phyloP scores from a whole-genome alignment of 2,113 vertebrate species.

The Fukomys damarensis region DNA sequence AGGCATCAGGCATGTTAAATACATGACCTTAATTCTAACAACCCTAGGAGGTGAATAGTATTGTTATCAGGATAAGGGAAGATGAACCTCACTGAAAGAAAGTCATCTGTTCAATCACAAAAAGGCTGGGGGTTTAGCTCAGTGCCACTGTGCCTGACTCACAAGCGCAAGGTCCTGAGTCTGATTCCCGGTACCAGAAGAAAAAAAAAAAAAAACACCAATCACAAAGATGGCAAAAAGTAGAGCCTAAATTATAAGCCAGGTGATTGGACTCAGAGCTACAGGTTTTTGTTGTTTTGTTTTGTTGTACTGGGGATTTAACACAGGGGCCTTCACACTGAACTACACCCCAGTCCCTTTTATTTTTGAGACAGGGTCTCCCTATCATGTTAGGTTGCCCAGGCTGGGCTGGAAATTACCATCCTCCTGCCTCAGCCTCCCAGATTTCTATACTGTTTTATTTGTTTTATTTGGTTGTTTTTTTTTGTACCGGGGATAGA shows the following conservation, averaged over 20 bases:
- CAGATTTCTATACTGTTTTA: too few species aligned
- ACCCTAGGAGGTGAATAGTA: background rate
- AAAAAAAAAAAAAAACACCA: too few species aligned
- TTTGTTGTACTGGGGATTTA: background rate
- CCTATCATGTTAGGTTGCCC: background rate
- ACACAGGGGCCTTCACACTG: background rate
- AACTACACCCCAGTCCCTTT: background rate
- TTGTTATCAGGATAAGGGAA: background rate
- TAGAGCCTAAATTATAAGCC: background rate
- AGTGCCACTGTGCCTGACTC: too few species aligned
- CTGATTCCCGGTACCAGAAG: too few species aligned
- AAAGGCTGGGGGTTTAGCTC: too few species aligned
- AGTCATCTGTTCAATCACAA: background rate
- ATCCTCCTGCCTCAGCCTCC: background rate
- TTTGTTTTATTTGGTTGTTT: too few species aligned
- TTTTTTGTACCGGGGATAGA: too few species aligned
- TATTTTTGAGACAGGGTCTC: background rate
- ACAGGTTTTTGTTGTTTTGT: background rate
- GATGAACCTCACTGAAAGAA: background rate
- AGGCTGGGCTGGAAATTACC: background rate
- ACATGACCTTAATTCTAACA: constrained; percentile 26
- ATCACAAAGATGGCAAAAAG: background rate
- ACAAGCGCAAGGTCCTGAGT: too few species aligned
- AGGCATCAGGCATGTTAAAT: background rate
- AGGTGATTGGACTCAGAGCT: background rate